Evolutionary conservation across 2,888 invertebrate genomes (phyloP).

Genomic region (Peribatodes rhomboidaria): DNA sequence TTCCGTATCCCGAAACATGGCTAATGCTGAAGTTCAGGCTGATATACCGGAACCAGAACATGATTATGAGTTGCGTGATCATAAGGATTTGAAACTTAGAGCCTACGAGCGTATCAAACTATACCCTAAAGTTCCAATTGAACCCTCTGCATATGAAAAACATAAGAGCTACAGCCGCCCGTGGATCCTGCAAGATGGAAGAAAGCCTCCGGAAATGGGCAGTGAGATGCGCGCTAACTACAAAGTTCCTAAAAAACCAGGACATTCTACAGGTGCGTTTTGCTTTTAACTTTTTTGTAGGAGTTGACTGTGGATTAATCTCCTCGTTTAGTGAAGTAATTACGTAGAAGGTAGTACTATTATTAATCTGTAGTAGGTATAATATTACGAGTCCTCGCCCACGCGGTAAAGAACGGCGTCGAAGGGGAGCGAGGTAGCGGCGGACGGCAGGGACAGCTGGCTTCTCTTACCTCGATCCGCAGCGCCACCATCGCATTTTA

Average conservation of each 20-base stretch:
- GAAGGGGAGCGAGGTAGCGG: too few relatives aligned
- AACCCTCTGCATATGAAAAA: conserved; percentile 75
- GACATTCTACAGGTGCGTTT: conserved; percentile 61
- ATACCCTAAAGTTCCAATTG: conserved; percentile 75
- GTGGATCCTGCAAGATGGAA: conserved; percentile 81
- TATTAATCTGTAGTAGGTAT: too few relatives aligned
- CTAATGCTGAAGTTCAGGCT: conserved; percentile 70
- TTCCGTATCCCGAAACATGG: conserved; percentile 27
- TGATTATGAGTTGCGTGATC: conserved; percentile 52
- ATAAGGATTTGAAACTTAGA: conserved; percentile 66
- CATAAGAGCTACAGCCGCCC: conserved; percentile 73
- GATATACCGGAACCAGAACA: conserved; percentile 67
- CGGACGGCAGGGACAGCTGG: too few relatives aligned
- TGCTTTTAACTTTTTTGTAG: conserved; percentile 1
- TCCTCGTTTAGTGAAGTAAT: too few relatives aligned
- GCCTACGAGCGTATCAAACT: conserved; percentile 73
- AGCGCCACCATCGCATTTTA: too few relatives aligned
- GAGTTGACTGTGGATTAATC: neutral
- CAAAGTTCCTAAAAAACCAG: conserved; percentile 64
- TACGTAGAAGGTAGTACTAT: too few relatives aligned
- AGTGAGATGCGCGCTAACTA: conserved; percentile 76
- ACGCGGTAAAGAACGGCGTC: too few relatives aligned
- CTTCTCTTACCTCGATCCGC: too few relatives aligned
- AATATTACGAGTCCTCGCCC: too few relatives aligned
- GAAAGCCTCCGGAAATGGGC: conserved; percentile 66